Evolutionary conservation across 2,797 vertebrate genomes (phyloP).

Genomic region (Myiotriccus ornatus): DNA sequence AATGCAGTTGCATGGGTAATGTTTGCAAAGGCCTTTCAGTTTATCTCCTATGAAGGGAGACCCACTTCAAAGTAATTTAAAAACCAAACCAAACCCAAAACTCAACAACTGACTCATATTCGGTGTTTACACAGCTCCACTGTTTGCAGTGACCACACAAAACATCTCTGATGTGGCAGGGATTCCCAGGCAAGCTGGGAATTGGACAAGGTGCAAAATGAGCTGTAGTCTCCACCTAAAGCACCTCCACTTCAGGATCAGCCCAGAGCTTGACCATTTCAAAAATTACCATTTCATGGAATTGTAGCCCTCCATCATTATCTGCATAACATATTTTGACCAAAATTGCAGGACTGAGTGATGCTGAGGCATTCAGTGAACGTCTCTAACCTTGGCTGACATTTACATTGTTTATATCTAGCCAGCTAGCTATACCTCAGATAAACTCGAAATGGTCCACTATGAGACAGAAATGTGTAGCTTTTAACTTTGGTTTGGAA

Average conservation of each 20-base stretch:
- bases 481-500: neutral
- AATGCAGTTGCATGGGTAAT: neutral
- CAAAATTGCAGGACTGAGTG: neutral
- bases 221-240: neutral
- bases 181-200: neutral
- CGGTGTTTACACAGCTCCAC: neutral
- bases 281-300: neutral
- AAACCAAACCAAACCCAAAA: neutral
- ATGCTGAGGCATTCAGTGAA: neutral
- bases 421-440: neutral
- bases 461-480: neutral
- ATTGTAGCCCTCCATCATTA: neutral
- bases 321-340: neutral
- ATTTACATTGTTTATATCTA: neutral
- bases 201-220: neutral
- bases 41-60: neutral
- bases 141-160: neutral
- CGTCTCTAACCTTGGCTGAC: neutral
- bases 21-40: neutral
- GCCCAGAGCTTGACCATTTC: neutral
- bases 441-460: neutral
- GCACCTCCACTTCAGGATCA: neutral
- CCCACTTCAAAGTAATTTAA: neutral
- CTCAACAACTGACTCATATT: neutral
- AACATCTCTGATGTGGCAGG: neutral